phyloP scores from a whole-genome alignment of 2,797 vertebrate species.

The Xenops minutus region DNA sequence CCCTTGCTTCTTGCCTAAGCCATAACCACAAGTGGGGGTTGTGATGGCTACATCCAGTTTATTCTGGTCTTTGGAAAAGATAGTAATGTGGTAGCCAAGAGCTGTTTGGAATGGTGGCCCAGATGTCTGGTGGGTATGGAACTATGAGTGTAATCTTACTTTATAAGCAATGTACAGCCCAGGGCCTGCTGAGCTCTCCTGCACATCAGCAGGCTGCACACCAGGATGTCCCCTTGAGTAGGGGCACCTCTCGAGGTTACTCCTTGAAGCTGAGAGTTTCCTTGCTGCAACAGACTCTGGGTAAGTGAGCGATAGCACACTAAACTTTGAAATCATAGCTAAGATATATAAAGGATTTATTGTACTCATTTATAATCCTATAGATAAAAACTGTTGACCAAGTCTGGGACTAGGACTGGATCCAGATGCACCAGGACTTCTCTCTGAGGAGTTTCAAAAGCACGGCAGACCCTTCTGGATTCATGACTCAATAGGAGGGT shows the following conservation, averaged over 20 bases:
- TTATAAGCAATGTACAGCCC: too few species aligned
- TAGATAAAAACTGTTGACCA: not conserved
- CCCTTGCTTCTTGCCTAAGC: not conserved
- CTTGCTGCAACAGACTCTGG: not conserved
- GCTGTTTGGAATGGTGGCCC: not conserved
- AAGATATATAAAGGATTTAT: not conserved
- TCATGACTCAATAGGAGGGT: not conserved
- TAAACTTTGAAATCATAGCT: not conserved
- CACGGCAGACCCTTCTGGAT: not conserved
- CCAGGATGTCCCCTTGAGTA: not conserved
- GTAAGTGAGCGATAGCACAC: not conserved
- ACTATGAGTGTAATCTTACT: not conserved
- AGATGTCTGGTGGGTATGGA: not conserved
- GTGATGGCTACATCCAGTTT: not conserved
- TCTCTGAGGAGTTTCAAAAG: not conserved
- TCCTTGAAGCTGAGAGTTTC: not conserved
- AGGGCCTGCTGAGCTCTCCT: not conserved
- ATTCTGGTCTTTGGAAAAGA: not conserved
- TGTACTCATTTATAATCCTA: too few species aligned
- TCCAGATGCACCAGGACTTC: not conserved
- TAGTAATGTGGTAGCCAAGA: not conserved
- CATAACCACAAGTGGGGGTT: not conserved
- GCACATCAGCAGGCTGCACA: not conserved
- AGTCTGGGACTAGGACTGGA: not conserved
- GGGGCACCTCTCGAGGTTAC: not conserved